These are phyloP conservation scores for Oxystoma pomonae DNA, from an alignment of 2,888 invertebrate species.

Conservation along the genomic window DNA sequence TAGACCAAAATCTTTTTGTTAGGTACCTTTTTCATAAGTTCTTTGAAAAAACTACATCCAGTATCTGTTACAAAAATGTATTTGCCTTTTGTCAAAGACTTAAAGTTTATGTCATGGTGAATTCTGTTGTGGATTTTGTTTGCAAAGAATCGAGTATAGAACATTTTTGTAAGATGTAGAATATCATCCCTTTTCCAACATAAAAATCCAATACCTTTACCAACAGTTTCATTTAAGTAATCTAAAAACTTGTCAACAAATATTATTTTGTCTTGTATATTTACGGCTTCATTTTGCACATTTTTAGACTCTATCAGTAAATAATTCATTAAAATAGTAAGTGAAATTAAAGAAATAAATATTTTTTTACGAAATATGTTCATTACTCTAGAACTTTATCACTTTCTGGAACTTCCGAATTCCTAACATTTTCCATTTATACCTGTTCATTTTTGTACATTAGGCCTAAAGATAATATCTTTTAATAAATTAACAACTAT, in stretches of 20 bases:
- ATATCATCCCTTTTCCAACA: not conserved
- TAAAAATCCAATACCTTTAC: not conserved
- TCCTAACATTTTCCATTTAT: too few relatives aligned
- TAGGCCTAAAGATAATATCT: too few relatives aligned
- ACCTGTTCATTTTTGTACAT: too few relatives aligned
- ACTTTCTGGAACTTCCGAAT: too few relatives aligned
- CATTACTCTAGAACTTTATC: not conserved
- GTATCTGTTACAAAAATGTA: not conserved
- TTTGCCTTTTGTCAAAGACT: not conserved
- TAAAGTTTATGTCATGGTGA: conserved; percentile 1
- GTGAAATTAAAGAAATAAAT: not conserved
- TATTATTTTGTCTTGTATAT: not conserved
- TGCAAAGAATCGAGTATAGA: not conserved
- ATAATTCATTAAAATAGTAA: not conserved
- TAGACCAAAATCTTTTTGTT: too few relatives aligned
- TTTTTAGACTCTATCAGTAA: too few relatives aligned
- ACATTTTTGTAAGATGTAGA: not conserved
- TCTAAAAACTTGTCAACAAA: not conserved
- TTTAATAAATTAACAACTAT: too few relatives aligned
- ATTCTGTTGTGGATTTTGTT: not conserved
- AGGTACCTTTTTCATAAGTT: not conserved
- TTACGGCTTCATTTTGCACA: too few relatives aligned
- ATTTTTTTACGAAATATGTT: not conserved
- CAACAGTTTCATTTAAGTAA: not conserved
- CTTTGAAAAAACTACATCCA: not conserved